phyloP scores from a whole-genome alignment of 2,113 vertebrate genomes.

The Malurus alboscapulatus region DNA sequence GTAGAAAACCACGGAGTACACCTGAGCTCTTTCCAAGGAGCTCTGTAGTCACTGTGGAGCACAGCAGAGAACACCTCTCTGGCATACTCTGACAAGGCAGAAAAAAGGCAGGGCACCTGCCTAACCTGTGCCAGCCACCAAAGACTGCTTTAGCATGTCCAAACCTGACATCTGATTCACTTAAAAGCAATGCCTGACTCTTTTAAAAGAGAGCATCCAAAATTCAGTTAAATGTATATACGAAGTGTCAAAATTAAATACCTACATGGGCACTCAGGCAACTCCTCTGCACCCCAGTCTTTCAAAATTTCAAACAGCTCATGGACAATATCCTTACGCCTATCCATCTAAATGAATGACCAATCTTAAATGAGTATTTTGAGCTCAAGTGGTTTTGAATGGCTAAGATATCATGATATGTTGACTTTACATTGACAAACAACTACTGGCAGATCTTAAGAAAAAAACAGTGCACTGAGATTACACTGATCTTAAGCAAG shows the following conservation, averaged over 20 bases:
- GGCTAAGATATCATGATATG: background rate
- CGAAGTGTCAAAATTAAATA: background rate
- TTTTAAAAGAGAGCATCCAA: background rate
- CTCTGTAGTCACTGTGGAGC: accelerated
- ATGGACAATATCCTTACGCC: background rate
- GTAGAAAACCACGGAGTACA: background rate
- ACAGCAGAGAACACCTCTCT: background rate
- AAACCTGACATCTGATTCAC: background rate
- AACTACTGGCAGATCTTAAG: background rate
- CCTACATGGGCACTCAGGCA: background rate
- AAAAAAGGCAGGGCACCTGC: background rate
- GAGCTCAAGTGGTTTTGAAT: background rate
- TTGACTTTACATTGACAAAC: background rate
- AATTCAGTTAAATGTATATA: too few relatives aligned
- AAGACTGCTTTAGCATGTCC: background rate
- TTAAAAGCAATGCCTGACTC: background rate
- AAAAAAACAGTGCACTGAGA: background rate
- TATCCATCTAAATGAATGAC: background rate
- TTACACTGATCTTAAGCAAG: background rate
- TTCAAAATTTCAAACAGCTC: background rate
- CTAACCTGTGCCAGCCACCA: background rate
- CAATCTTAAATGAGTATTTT: background rate
- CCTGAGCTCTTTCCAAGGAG: background rate
- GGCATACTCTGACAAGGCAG: background rate
- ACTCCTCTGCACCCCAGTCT: background rate